Conservation (phyloP, 2,797 vertebrate species). For the Gallirallus australis region DNA sequence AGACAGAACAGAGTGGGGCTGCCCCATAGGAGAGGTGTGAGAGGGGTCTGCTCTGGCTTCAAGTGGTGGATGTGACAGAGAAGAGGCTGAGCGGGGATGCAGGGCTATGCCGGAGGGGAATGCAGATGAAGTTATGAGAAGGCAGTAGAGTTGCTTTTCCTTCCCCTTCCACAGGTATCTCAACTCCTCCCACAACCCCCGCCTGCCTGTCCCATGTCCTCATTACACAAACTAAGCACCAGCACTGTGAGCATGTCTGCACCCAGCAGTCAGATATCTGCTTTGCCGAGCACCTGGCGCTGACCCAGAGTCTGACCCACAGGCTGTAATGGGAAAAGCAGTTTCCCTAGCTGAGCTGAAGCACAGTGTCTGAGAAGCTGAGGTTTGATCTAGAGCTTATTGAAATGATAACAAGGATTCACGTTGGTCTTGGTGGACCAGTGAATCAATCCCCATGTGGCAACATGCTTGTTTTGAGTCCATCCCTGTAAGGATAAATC, state of each 20-base stretch:
- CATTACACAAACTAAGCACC: neutral
- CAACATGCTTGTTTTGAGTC: neutral
- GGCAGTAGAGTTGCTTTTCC: neutral
- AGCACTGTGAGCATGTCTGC: neutral
- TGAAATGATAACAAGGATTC: neutral
- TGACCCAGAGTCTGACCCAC: neutral
- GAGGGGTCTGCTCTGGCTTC: neutral
- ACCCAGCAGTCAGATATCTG: neutral
- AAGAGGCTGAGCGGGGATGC: neutral
- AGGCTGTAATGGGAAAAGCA: neutral
- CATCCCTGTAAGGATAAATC: neutral
- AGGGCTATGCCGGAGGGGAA: neutral
- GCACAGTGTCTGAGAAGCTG: neutral
- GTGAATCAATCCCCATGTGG: neutral
- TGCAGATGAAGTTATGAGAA: neutral
- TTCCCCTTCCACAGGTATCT: neutral
- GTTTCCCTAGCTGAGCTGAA: neutral
- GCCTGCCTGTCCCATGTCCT: neutral
- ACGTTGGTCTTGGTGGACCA: neutral
- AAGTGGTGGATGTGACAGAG: fast-evolving
- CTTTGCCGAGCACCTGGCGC: neutral
- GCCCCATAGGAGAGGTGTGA: neutral
- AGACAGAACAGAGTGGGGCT: neutral
- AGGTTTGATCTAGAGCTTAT: neutral
- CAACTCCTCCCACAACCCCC: neutral